Conservation (phyloP, 2,888 invertebrate genomes). For the Antheraea yamamai region DNA sequence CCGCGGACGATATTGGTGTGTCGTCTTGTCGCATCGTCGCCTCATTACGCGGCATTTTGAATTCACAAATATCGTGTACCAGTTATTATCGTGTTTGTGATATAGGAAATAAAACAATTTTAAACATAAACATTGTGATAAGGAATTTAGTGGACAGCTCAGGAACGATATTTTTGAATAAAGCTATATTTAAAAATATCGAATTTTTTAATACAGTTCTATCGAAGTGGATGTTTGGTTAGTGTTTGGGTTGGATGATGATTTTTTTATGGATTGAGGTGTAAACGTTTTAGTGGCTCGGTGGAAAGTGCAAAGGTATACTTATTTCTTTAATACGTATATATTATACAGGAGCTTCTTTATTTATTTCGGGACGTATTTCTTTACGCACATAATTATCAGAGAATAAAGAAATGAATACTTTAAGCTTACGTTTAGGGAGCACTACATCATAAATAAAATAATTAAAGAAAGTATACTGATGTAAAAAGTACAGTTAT, state of each 20-base stretch:
- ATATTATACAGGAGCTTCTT: background rate
- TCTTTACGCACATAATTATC: background rate
- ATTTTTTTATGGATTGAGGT: conserved; percentile 20
- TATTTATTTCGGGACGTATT: background rate
- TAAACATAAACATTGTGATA: background rate
- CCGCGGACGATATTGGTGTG: conserved; percentile 39
- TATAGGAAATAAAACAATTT: conserved; percentile 1
- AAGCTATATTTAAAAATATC: background rate
- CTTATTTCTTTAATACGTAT: background rate
- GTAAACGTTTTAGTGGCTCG: conserved; percentile 5
- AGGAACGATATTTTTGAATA: background rate
- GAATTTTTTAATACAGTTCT: conserved; percentile 11
- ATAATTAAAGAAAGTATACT: background rate
- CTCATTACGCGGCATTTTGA: conserved; percentile 46
- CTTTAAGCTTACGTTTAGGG: background rate
- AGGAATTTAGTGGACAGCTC: background rate
- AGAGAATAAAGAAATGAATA: background rate
- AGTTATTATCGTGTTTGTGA: conserved; percentile 38
- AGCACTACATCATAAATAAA: background rate
- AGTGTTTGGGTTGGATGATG: conserved; percentile 21
- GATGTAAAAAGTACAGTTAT: no score
- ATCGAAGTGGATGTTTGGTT: conserved; percentile 15
- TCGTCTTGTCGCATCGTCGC: conserved; percentile 26
- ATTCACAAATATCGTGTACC: conserved; percentile 56
- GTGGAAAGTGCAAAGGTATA: conserved; percentile 7